Base-by-base conservation (phyloP, 2,888 invertebrate genomes). In the Ramazzottius varieornatus region DNA sequence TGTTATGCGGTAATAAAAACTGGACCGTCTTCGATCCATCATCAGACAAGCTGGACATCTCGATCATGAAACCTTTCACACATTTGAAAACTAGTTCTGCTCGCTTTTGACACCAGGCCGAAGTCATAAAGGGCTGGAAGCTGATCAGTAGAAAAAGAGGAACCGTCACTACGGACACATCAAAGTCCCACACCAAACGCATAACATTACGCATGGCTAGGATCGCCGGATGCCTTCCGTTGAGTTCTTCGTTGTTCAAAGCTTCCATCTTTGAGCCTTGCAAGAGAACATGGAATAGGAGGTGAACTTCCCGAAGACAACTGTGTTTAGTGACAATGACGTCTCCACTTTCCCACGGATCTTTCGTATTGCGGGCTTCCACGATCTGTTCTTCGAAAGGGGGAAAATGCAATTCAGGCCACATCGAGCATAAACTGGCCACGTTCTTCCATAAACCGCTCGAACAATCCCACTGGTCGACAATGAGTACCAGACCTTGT, bases 41-140 rank as follows among this genome's bases (percentile, higher is more conserved):
- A 32, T 89, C 89, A 68, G 89, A 89, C 84, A 90, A 86, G 0
- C 90, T 87, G 8, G 88, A 86, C 81, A 91, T 89, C 80, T 98
- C 98, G 77, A 99, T 91, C 88, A 98, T 88, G 78, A 96, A 98
- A 1, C 98, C 98, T 79, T 98, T 99, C 65, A 93, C 88, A 78
- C 98, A 99, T 78, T 99, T 98, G 73, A 94, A 90, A 67, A 98
- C 87, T 69, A 98, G 80, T 78, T 98, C 98, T 0, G 96, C 94
- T 71, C 96, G 81, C 72, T 90, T 86, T 73, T 87, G 82, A 77
- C 94, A 96, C 96, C 96, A 98, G 40, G 86, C 83, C 65, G 91
- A 85, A 0, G 93, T 94, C 89, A 92, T 78, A 29, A 54, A 54
- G 20, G n/a, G n/a, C 73, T 67, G 75, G 75, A 1, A 73, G 72